Conservation (phyloP, 2,113 vertebrate species). For the Sorex fumeus region DNA sequence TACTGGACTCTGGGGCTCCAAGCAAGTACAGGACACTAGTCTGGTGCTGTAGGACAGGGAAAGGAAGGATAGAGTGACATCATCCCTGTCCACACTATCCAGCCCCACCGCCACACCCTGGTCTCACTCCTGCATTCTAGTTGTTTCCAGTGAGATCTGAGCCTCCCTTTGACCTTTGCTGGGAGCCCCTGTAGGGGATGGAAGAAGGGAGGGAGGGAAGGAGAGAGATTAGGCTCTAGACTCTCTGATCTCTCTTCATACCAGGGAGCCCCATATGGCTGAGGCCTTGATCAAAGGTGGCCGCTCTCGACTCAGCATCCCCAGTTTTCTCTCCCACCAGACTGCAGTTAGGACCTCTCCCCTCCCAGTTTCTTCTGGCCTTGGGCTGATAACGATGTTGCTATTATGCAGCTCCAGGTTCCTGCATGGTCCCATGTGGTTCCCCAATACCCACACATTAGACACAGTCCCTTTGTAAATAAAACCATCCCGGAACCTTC, state of each 20-base stretch:
- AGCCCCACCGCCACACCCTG: too few relatives aligned
- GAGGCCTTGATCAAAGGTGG: neutral
- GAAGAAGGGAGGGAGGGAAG: neutral
- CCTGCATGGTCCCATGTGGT: neutral
- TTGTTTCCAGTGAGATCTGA: neutral
- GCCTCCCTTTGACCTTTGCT: neutral
- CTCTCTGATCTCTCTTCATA: neutral
- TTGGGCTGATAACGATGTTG: neutral
- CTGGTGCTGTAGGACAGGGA: too few relatives aligned
- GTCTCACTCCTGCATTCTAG: neutral
- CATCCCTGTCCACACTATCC: neutral
- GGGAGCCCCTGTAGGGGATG: neutral
- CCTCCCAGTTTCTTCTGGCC: neutral
- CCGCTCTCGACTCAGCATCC: neutral
- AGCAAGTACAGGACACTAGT: neutral
- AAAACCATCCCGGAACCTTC: slow-evolving; percentile 44
- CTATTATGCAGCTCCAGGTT: neutral
- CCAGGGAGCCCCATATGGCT: neutral
- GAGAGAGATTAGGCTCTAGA: neutral
- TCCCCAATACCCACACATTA: slow-evolving; percentile 10
- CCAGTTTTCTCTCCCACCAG: neutral
- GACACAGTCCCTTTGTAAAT: slow-evolving; percentile 44
- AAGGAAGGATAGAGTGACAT: neutral
- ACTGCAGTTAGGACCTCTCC: neutral
- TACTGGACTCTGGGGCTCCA: neutral